Evolutionary conservation across 2,888 invertebrate species (phyloP).

Genomic region (Yponomeuta sedellus): DNA sequence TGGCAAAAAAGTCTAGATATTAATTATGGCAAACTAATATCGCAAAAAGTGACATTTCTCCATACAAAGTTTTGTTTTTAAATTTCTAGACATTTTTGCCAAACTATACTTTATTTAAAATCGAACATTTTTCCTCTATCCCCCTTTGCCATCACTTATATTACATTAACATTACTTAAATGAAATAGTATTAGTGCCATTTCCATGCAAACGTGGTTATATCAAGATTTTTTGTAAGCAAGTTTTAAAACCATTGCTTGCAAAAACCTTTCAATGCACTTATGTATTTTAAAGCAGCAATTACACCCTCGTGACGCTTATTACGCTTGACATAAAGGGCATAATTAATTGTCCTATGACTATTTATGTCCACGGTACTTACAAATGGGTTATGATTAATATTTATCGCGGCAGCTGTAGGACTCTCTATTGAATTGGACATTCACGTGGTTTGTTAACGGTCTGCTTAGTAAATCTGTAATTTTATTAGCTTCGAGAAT

Average conservation of each 20-base stretch:
- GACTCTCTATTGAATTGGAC: background rate
- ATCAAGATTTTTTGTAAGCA: background rate
- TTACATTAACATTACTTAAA: too few species aligned
- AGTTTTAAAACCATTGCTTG: background rate
- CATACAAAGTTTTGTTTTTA: too few species aligned
- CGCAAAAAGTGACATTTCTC: too few species aligned
- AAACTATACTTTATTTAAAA: too few species aligned
- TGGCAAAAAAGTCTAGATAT: too few species aligned
- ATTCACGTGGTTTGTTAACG: background rate
- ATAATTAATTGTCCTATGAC: background rate
- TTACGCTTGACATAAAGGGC: background rate
- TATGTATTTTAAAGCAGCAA: background rate
- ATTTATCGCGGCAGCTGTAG: background rate
- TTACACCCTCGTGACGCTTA: background rate
- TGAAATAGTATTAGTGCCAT: background rate
- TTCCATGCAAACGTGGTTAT: background rate
- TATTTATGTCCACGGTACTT: background rate
- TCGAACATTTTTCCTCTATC: too few species aligned
- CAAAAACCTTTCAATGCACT: background rate
- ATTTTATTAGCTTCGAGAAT: background rate
- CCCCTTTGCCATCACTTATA: too few species aligned
- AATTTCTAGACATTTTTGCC: too few species aligned
- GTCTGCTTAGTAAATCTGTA: background rate
- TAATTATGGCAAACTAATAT: too few species aligned
- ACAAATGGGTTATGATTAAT: background rate